Evolutionary conservation across 2,797 vertebrate species (phyloP), one percentile per base, ranked within the genome.

Genomic region (Carduelis carduelis): DNA sequence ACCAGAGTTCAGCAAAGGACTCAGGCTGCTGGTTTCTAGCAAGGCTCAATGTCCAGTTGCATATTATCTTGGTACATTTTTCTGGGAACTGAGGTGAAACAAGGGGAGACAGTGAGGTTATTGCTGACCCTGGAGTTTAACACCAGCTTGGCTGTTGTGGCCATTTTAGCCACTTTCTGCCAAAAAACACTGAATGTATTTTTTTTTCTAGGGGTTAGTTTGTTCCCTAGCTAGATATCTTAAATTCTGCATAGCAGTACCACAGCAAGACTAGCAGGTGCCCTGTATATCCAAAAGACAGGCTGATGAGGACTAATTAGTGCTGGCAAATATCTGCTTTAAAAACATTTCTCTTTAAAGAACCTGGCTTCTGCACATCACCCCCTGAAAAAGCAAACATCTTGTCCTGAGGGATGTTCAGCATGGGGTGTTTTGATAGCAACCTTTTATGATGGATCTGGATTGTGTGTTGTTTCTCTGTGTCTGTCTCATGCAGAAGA

Each of bases 391-490:
- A 77, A 79, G 44, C 23, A 70, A 79, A 27, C 5, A 20, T 17
- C 30, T 7, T n/a, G 22, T 74, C n/a, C 53, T 47, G 18, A 81
- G 19, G 53, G n/a, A 41, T 75, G 28, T 63, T 70, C 44, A 69
- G 8, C 32, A 52, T 81, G 7, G 32, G 8, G 1, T 69, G 18
- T 71, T 69, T 85, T 43, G 32, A 12, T 52, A 39, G 27, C 34
- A 56, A 5, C 15, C 19, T 88, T 52, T 83, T 77, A 32, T 0
- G 0, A 18, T 9, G 56, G 30, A 3, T 66, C 61, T 87, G 61
- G 55, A 60, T 49, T 75, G 26, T 63, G 39, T 34, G 15, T 70
- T 90, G 7, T 95, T 93, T 86, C 41, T 94, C 21, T 76, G 11
- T 59, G 26, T 84, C 34, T 83, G 46, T 80, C 43, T 87, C 55